Evolutionary conservation across 2,888 invertebrate species (phyloP), one percentile per base, ranked within the genome.

Genomic region (Drosophila borborema): DNA sequence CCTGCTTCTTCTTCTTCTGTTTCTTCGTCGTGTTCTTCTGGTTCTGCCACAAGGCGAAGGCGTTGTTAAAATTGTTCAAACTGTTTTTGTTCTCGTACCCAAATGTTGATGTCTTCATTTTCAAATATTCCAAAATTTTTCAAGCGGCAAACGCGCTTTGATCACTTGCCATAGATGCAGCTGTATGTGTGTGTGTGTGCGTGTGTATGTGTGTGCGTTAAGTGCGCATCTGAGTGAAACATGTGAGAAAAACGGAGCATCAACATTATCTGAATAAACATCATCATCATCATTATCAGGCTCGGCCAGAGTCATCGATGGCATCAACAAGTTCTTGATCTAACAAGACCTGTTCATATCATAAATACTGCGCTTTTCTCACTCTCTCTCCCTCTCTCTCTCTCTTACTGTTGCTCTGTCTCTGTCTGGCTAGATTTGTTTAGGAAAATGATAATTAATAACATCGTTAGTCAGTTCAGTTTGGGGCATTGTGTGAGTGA

Each of bases 371-470:
- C 77, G 77, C 80, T 81, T 84, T 80, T 67, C 72, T 41, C 55
- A 12, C 41, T 43, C 40, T 45, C 64, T 53, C n/a, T 3, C 43
- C 31, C 38, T 23, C 46, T 36, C 60, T 41, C 55, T 41, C 54
- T 41, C 53, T 20, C 23, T 46, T 34, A 10, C 16, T 56, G 31
- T 62, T 18, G 34, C 3, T 10, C 10, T 2, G 10, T 23, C 31
- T 38, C 31, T 64, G 16, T 2, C 18, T 48, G 12, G 59, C 67
- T 46, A 45, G 82, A 84, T 88, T 88, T 87, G 89, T 86, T 78
- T 88, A 76, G 74, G 77, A 71, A 87, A 75, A 88, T 88, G 77
- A 88, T 87, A 87, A 87, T 87, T 87, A 87, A 87, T 88, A 88
- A 82, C 84, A 87, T 87, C 86, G 86, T 86, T 88, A 86, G 86